phyloP scores from a whole-genome alignment of 2,888 invertebrate species.

The Odontothrips loti region DNA sequence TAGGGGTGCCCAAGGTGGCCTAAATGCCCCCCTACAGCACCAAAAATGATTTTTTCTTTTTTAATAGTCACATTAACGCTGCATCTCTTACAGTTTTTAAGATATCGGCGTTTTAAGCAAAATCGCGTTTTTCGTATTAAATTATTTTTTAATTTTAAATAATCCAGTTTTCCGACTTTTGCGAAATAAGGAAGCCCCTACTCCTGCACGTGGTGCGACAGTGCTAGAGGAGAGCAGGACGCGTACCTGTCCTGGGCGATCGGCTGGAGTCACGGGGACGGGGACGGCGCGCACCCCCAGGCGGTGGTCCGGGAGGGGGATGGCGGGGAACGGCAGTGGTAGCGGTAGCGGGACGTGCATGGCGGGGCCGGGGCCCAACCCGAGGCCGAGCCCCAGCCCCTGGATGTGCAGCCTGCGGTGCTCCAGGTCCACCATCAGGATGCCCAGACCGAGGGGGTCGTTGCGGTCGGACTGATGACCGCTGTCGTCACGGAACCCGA shows the following conservation, averaged over 20 bases:
- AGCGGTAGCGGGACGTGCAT: slow-evolving; percentile 34
- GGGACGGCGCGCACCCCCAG: slow-evolving; percentile 66
- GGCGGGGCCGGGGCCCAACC: slow-evolving; percentile 35
- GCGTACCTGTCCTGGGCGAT: neutral
- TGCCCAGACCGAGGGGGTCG: slow-evolving; percentile 42
- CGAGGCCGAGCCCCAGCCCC: slow-evolving; percentile 34
- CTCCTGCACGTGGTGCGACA: too few species aligned
- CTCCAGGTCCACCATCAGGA: slow-evolving; percentile 68
- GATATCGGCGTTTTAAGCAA: too few species aligned
- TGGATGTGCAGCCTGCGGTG: slow-evolving; percentile 44
- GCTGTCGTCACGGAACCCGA: slow-evolving; percentile 87
- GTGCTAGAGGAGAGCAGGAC: too few species aligned
- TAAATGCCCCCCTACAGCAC: too few species aligned
- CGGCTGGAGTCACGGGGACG: slow-evolving; percentile 46
- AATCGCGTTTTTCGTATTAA: too few species aligned
- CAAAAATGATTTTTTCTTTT: too few species aligned
- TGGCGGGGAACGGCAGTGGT: slow-evolving; percentile 31
- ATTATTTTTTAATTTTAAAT: too few species aligned
- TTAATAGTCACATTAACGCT: too few species aligned
- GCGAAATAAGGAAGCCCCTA: too few species aligned
- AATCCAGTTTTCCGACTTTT: too few species aligned
- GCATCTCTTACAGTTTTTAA: too few species aligned
- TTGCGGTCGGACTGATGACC: slow-evolving; percentile 71
- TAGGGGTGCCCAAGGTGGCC: too few species aligned
- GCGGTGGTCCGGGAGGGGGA: slow-evolving; percentile 30